These are phyloP conservation scores for Candoia aspera DNA, from an alignment of 2,113 vertebrate genomes.

Conservation along the genomic window DNA sequence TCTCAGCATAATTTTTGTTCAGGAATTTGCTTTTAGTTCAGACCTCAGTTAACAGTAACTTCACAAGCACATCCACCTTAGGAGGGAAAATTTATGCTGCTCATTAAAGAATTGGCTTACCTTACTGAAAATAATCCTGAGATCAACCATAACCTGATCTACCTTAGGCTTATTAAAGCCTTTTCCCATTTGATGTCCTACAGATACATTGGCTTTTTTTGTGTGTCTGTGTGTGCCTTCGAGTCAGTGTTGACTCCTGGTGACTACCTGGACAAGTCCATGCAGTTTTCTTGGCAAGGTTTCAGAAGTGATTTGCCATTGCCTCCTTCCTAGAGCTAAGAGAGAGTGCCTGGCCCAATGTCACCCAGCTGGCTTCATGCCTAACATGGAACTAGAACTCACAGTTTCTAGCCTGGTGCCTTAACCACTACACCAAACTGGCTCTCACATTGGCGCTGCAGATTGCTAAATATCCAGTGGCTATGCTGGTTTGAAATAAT, in stretches of 20 bases:
- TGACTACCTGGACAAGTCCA: not conserved
- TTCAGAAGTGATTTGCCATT: not conserved
- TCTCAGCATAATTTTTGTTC: not conserved
- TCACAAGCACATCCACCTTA: not conserved
- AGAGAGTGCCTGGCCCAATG: not conserved
- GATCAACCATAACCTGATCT: not conserved
- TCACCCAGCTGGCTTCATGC: not conserved
- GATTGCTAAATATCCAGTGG: not conserved
- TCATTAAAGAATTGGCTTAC: not conserved
- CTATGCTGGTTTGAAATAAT: not conserved
- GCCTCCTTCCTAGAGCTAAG: not conserved
- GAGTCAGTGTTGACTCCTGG: not conserved
- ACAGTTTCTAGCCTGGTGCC: not conserved
- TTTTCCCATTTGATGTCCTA: not conserved
- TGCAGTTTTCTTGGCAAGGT: not conserved
- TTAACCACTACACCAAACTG: not conserved
- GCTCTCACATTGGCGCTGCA: not conserved
- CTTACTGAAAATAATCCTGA: not conserved
- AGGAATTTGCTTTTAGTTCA: not conserved
- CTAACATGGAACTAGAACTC: not conserved
- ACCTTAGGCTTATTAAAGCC: not conserved
- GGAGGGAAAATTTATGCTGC: not conserved
- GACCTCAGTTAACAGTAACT: not conserved
- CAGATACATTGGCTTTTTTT: not conserved
- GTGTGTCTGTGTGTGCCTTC: not conserved